A percentile compares a stretch with the other conserved stretches of the same genome.
phyloP scores from a whole-genome alignment of 2,113 vertebrate species.

The Enhydra lutris region DNA sequence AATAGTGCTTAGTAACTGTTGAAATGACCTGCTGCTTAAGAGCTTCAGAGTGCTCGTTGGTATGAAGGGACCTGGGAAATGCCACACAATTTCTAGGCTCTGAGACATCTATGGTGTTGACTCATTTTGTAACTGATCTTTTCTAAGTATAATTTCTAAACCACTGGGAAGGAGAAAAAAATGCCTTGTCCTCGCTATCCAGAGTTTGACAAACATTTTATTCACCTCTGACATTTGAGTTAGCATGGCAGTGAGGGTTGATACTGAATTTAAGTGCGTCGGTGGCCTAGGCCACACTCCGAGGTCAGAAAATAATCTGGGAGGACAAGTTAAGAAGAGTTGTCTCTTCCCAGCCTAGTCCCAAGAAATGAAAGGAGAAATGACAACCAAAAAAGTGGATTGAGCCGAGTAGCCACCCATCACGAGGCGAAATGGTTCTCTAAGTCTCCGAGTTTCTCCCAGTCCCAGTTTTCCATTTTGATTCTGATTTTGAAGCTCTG shows the following conservation, averaged over 20 bases:
- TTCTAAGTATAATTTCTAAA: neutral
- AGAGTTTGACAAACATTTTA: neutral
- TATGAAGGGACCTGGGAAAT: neutral
- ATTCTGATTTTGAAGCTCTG: neutral
- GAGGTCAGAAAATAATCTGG: neutral
- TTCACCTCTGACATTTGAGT: neutral
- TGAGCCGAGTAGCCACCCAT: neutral
- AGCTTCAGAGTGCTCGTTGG: neutral
- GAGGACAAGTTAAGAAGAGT: neutral
- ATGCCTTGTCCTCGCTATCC: neutral
- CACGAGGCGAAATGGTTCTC: accelerated
- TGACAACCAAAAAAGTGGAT: neutral
- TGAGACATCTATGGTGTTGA: neutral
- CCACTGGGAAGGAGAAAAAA: neutral
- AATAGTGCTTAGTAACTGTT: neutral
- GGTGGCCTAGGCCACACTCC: neutral
- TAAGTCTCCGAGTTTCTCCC: accelerated
- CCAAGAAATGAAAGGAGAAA: neutral
- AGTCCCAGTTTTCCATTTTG: neutral
- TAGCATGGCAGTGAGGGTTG: neutral
- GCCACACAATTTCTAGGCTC: neutral
- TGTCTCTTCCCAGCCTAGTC: neutral
- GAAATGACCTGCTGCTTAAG: neutral
- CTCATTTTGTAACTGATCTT: conserved; percentile 20
- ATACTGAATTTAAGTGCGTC: neutral